These are phyloP conservation scores for Drosophila sulfurigaster DNA, from an alignment of 1,140 invertebrate genomes.

Conservation along the genomic window DNA sequence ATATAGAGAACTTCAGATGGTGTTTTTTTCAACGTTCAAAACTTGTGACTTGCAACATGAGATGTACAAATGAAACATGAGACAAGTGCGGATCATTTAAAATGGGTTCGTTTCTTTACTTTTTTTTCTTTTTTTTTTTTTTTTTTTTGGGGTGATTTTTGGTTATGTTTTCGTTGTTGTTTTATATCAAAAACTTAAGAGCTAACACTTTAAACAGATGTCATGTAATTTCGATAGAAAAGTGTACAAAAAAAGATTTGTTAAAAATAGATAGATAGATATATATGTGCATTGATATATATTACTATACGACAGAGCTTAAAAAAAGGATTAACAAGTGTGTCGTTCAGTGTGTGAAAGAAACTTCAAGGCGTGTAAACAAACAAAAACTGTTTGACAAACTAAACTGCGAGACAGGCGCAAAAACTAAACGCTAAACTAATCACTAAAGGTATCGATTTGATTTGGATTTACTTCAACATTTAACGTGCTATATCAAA, in stretches of 20 bases:
- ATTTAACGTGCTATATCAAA: slow-evolving; percentile 66
- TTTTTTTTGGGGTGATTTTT: neutral
- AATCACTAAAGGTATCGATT: slow-evolving; percentile 49
- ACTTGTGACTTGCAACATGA: slow-evolving; percentile 76
- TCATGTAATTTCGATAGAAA: slow-evolving; percentile 43
- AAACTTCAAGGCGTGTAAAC: slow-evolving; percentile 50
- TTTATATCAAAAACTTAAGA: slow-evolving; percentile 43
- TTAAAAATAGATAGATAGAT: slow-evolving; percentile 33
- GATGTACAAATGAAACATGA: slow-evolving; percentile 78
- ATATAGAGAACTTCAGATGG: slow-evolving; percentile 61
- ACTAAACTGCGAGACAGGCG: slow-evolving; percentile 24
- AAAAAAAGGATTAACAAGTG: slow-evolving; percentile 49
- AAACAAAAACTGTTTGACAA: slow-evolving; percentile 53
- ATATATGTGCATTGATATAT: slow-evolving; percentile 8
- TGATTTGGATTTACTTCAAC: slow-evolving; percentile 59
- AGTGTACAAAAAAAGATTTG: slow-evolving; percentile 62
- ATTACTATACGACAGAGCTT: slow-evolving; percentile 64
- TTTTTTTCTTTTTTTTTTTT: neutral
- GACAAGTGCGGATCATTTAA: slow-evolving; percentile 42
- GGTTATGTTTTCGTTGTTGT: slow-evolving; percentile 1
- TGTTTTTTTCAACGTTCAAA: slow-evolving; percentile 43
- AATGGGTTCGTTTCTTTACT: slow-evolving; percentile 1
- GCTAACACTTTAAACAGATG: slow-evolving; percentile 54
- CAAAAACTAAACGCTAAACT: slow-evolving; percentile 55
- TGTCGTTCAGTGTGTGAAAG: slow-evolving; percentile 64